phyloP scores from a whole-genome alignment of 2,113 vertebrate species.

The Sclerurus mexicanus region DNA sequence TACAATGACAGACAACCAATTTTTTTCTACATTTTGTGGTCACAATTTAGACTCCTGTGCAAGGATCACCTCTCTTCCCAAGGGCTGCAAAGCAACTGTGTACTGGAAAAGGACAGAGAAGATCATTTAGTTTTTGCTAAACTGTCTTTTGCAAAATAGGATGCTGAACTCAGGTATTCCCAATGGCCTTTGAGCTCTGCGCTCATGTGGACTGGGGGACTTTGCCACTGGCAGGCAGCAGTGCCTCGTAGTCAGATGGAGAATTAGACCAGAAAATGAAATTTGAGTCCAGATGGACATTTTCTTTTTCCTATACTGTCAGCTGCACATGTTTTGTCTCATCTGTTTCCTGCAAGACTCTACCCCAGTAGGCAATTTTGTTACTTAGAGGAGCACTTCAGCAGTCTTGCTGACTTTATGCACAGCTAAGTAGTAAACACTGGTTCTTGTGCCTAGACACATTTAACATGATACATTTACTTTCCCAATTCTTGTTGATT shows the following conservation, averaged over 20 bases:
- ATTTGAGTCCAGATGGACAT: not conserved
- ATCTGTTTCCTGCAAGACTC: not conserved
- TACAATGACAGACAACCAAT: not conserved
- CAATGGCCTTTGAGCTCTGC: not conserved
- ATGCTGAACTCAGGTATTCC: not conserved
- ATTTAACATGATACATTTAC: not conserved
- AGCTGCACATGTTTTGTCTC: not conserved
- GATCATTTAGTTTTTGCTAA: not conserved
- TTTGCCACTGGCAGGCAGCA: not conserved
- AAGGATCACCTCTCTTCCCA: not conserved
- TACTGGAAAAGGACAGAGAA: not conserved
- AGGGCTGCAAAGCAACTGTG: not conserved
- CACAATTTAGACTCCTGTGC: not conserved
- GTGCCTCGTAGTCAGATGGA: not conserved
- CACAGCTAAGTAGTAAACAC: not conserved
- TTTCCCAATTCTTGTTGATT: not conserved
- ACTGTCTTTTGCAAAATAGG: not conserved
- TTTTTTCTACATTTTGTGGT: not conserved
- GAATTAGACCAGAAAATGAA: not conserved
- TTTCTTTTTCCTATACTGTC: not conserved
- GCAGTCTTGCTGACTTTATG: not conserved
- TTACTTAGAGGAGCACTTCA: not conserved
- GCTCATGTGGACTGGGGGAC: accelerated
- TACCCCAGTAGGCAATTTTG: not conserved
- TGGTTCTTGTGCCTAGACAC: not conserved